Conservation (phyloP, 2,113 vertebrate genomes). For the Silurus glanis region DNA sequence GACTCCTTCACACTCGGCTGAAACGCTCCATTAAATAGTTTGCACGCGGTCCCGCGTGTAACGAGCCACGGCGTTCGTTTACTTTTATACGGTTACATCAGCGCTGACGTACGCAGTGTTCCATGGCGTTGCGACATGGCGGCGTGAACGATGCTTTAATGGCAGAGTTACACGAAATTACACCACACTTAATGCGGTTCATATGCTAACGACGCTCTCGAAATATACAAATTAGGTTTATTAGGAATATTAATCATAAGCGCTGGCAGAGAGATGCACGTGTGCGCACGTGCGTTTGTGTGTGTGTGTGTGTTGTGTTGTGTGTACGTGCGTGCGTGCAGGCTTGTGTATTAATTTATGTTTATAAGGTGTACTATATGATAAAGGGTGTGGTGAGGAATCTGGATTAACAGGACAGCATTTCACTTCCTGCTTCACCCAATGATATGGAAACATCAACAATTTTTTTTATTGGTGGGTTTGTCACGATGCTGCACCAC, state of each 20-base stretch:
- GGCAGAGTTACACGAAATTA: constrained; percentile 34
- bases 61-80: not conserved
- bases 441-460: not conserved
- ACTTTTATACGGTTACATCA: constrained; percentile 13
- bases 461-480: no score
- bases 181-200: constrained; percentile 30
- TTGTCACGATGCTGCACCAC: not conserved
- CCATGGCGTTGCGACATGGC: constrained; percentile 36
- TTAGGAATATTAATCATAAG: constrained; percentile 35
- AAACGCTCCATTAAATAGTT: no score
- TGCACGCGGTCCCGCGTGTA: not conserved
- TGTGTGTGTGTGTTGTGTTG: not conserved
- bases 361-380: constrained; percentile 22
- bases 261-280: not conserved
- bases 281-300: not conserved
- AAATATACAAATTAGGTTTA: constrained; percentile 22
- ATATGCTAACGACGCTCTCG: constrained; percentile 34
- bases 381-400: constrained; percentile 20
- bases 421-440: not conserved
- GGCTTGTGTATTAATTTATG: not conserved
- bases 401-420: not conserved
- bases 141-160: constrained; percentile 27
- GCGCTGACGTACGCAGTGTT: constrained; percentile 1
- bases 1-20: no score
- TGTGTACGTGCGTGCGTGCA: not conserved